Evolutionary conservation across 2,888 invertebrate species (phyloP).

Genomic region (Crioceris asparagi): DNA sequence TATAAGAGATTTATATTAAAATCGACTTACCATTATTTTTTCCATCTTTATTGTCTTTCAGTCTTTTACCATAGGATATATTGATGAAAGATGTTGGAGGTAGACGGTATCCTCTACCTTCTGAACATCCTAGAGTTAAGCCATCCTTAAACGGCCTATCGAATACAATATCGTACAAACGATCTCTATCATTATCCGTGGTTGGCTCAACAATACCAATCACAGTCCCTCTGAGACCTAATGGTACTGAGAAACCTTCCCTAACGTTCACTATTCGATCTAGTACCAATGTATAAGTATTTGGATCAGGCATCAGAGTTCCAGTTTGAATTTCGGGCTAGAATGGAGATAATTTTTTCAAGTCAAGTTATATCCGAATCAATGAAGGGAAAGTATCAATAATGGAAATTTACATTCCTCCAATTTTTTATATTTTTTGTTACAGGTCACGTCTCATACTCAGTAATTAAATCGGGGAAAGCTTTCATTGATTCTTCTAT

Average conservation of each 20-base stretch:
- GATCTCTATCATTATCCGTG: slow-evolving; percentile 35
- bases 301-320: slow-evolving; percentile 54
- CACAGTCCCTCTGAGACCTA: slow-evolving; percentile 76
- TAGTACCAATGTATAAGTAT: slow-evolving; percentile 55
- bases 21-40: slow-evolving; percentile 19
- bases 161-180: slow-evolving; percentile 69
- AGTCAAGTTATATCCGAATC: neutral
- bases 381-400: neutral
- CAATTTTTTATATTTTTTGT: neutral
- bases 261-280: slow-evolving; percentile 79
- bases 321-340: slow-evolving; percentile 39
- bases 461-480: slow-evolving; percentile 13
- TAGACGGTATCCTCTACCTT: slow-evolving; percentile 43
- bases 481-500: slow-evolving; percentile 1
- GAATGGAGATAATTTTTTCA: slow-evolving; percentile 16
- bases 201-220: slow-evolving; percentile 49
- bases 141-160: slow-evolving; percentile 67
- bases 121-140: slow-evolving; percentile 42
- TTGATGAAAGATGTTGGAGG: slow-evolving; percentile 47
- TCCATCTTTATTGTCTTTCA: slow-evolving; percentile 32
- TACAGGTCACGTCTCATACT: neutral
- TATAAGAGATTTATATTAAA: no score
- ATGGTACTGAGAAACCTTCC: slow-evolving; percentile 64
- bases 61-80: slow-evolving; percentile 44
- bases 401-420: neutral